Percentiles rank a stretch among this genome's conserved stretches.
Conservation (phyloP, 2,797 vertebrate species). For the Hoplostethus atlanticus region DNA sequence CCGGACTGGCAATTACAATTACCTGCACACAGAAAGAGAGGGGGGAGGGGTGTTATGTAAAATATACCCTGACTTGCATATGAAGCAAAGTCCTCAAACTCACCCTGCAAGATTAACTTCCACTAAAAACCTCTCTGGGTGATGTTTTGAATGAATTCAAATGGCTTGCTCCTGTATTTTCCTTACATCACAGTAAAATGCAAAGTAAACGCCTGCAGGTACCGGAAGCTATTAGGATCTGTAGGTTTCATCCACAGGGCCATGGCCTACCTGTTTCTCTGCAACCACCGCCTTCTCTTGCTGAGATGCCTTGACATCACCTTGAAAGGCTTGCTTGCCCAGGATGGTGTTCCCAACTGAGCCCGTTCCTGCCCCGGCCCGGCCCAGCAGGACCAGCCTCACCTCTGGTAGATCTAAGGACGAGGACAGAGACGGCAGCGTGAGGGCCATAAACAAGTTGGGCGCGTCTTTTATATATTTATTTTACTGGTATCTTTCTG, state of each 20-base stretch:
- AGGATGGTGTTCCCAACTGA: conserved; percentile 73
- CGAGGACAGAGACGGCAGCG: neutral
- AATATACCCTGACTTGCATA: neutral
- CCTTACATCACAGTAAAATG: too few species aligned
- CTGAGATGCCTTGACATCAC: too few species aligned
- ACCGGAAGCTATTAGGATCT: too few species aligned
- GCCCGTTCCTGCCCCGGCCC: conserved; percentile 64
- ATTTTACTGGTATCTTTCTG: neutral
- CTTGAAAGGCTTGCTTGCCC: conserved; percentile 60
- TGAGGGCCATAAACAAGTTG: conserved; percentile 1
- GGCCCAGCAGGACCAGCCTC: conserved; percentile 82
- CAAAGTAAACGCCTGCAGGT: neutral
- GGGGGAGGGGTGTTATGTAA: neutral
- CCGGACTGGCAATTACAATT: conserved; percentile 76
- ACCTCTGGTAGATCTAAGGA: conserved; percentile 61
- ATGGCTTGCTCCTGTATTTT: neutral
- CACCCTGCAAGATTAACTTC: too few species aligned
- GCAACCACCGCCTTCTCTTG: conserved; percentile 36
- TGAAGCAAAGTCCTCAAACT: too few species aligned
- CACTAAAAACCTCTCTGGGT: neutral
- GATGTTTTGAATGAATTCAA: neutral
- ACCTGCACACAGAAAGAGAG: conserved; percentile 63
- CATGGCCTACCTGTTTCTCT: conserved; percentile 73
- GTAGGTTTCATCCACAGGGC: neutral
- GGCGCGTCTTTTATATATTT: neutral